Evolutionary conservation across 2,888 invertebrate species (phyloP).

Genomic region (Melikaiella ostensackeni): DNA sequence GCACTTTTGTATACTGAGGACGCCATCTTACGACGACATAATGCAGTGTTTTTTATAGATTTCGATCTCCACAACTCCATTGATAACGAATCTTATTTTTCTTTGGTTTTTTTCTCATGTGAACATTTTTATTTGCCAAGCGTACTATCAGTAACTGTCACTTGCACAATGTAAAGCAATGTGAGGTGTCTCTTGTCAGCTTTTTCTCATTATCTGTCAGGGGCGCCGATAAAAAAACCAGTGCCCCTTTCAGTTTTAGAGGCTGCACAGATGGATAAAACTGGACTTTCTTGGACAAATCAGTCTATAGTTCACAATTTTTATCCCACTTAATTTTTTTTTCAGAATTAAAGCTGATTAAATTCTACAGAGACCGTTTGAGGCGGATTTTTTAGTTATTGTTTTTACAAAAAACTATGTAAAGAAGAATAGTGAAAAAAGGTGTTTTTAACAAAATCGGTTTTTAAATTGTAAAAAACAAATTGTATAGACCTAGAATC

Average conservation of each 20-base stretch:
- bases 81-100: slow-evolving; percentile 8
- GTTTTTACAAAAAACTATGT: no score
- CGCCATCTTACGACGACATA: slow-evolving; percentile 27
- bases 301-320: not conserved
- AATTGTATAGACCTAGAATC: no score
- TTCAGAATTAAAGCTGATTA: no score
- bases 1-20: slow-evolving; percentile 8
- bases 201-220: slow-evolving; percentile 10
- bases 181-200: not conserved
- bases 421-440: no score
- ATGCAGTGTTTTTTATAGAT: slow-evolving; percentile 8
- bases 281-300: not conserved
- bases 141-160: not conserved
- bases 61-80: slow-evolving; percentile 13
- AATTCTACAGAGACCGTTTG: no score
- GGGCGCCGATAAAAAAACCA: not conserved
- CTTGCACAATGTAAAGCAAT: not conserved
- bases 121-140: not conserved
- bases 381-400: no score
- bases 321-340: not conserved
- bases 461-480: no score
- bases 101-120: not conserved
- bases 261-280: no score
- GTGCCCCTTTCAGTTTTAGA: not conserved
- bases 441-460: no score